Base-by-base conservation (phyloP, 2,113 vertebrate genomes). In the Rhinoptilus africanus region DNA sequence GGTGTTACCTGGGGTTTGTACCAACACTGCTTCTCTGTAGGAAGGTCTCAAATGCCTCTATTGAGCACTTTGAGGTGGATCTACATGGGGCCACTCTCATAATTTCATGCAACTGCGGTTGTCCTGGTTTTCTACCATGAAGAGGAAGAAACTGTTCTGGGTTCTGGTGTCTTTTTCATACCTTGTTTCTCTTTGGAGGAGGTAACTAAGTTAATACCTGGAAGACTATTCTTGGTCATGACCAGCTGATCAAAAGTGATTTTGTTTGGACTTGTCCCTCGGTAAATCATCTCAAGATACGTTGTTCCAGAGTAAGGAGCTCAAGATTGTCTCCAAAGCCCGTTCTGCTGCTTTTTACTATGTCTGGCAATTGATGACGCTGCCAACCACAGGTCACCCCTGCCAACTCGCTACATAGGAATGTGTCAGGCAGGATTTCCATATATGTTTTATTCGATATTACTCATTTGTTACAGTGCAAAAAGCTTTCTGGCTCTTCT, bases 341-440 rank as follows among this genome's bases (percentile, higher is more conserved):
- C n/a, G 14, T 75, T 83, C 51, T 83, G n/a, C 30, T 82, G 43
- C 20, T 56, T 37, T 86, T 72, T 37, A 13, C 35, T 71, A 41
- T 2, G 1, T 50, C 34, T 63, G 63, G 32, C 20, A n/a, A 14
- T 32, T 20, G 34, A 14, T 72, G 62, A 15, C 0, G 2, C 27
- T 54, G 37, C 60, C n/a, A 35, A 9, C 26, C 28, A 10, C 0
- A 0, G 30, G 17, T 82, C 47, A 47, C 5, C 26, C 22, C 12
- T 48, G 10, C n/a, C 10, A 60, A 3, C 8, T 39, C 4, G 5
- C 14, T 66, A 0, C 1, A 0, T 37, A 28, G 22, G 24, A 57
- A 6, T 6, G 8, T 19, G 17, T n/a, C 0, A 0, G 39, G 47
- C 30, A 83, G 62, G 21, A 23, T 10, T 59, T 48, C 39, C 3